Percentiles rank a stretch among this genome's conserved stretches.
Evolutionary conservation across 2,797 vertebrate genomes (phyloP).

Genomic region (Strix occidentalis): DNA sequence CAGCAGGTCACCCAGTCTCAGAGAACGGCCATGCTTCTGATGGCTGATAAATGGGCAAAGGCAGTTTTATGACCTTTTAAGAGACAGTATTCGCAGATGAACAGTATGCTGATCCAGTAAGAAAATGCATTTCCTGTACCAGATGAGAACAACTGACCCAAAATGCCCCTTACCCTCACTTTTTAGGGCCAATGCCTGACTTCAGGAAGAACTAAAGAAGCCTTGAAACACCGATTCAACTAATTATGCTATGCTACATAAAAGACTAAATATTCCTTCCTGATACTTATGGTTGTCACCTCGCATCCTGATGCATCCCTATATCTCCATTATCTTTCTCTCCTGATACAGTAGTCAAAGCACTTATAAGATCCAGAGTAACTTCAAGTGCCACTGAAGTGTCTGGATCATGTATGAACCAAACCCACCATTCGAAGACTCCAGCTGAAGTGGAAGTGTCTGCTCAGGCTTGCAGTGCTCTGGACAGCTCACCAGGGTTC

Average conservation of each 20-base stretch:
- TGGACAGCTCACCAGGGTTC: background rate
- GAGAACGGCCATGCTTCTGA: background rate
- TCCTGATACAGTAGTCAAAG: background rate
- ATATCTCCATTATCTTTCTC: background rate
- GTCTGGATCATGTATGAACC: background rate
- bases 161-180: background rate
- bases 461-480: background rate
- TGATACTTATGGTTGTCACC: accelerated
- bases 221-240: background rate
- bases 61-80: background rate
- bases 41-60: background rate
- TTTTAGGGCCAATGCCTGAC: background rate
- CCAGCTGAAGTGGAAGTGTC: background rate
- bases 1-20: background rate
- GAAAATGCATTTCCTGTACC: background rate
- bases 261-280: background rate
- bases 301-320: background rate
- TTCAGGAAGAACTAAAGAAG: background rate
- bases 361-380: background rate
- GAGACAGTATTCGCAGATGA: background rate
- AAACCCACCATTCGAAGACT: background rate
- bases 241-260: background rate
- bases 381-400: background rate
- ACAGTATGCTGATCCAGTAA: background rate
- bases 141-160: background rate